Percentiles rank a stretch among this genome's conserved stretches.
Conservation (phyloP, 2,888 invertebrate species). For the Drosophila mimetica region DNA sequence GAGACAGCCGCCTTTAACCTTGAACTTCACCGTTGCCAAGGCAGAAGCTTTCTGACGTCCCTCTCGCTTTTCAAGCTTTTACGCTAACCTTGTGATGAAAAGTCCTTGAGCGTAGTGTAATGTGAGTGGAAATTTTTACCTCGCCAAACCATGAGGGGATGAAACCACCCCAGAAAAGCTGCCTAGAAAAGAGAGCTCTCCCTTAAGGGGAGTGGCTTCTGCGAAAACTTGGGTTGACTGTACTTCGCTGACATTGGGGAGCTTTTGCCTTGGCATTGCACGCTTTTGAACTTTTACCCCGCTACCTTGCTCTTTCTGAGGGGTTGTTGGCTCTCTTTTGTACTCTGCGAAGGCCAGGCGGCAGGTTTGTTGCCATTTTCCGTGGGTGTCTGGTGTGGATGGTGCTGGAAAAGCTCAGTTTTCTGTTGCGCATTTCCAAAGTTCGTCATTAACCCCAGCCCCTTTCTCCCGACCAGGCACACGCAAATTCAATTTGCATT, state of each 20-base stretch:
- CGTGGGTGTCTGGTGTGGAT: constrained; percentile 40
- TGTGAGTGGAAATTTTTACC: constrained; percentile 54
- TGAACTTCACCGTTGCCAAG: constrained; percentile 81
- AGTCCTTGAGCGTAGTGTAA: constrained; percentile 66
- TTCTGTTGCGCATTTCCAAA: constrained; percentile 46
- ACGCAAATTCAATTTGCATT: constrained; percentile 69
- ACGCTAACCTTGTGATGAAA: constrained; percentile 59
- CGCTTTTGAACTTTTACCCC: constrained; percentile 67
- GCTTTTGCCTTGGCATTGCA: constrained; percentile 78
- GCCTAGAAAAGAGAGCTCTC: constrained; percentile 2
- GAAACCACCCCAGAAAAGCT: constrained; percentile 19
- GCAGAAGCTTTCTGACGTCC: constrained; percentile 46
- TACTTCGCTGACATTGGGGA: constrained; percentile 71
- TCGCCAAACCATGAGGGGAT: constrained; percentile 31
- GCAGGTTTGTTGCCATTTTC: constrained; percentile 68
- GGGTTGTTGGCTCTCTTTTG: constrained; percentile 19
- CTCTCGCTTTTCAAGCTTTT: constrained; percentile 54
- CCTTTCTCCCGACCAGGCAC: not conserved
- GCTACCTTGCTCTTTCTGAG: constrained; percentile 3
- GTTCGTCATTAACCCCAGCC: constrained; percentile 60
- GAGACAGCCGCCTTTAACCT: constrained; percentile 70
- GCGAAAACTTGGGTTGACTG: constrained; percentile 67
- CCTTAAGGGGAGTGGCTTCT: constrained; percentile 42
- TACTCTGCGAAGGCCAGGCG: constrained; percentile 51
- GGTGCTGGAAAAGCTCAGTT: constrained; percentile 36